Conservation (phyloP, 2,797 vertebrate genomes). For the Scyliorhinus canicula region DNA sequence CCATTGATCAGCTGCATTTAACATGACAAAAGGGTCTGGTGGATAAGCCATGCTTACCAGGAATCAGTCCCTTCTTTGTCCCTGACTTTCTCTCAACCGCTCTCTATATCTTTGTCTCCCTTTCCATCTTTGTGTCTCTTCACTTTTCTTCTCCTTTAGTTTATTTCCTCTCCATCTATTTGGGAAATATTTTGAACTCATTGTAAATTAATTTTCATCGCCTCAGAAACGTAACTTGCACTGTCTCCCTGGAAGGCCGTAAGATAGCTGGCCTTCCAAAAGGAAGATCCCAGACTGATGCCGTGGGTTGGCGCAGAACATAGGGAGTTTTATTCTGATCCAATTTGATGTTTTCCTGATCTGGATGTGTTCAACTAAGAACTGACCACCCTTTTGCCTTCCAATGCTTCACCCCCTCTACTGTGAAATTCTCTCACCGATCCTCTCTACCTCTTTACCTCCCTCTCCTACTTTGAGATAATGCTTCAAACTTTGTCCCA, state of each 20-base stretch:
- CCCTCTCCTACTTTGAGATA: background rate
- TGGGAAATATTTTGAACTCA: background rate
- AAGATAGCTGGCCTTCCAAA: background rate
- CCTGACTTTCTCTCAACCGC: background rate
- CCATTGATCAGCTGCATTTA: slow-evolving; percentile 88
- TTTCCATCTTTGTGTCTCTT: background rate
- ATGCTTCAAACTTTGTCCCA: background rate
- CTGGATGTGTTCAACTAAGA: background rate
- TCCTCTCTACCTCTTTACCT: background rate
- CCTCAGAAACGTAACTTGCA: background rate
- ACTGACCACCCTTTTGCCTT: background rate
- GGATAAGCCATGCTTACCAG: slow-evolving; percentile 71
- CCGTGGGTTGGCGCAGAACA: background rate
- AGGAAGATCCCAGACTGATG: background rate
- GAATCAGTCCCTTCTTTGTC: slow-evolving; percentile 56
- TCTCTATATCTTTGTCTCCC: background rate
- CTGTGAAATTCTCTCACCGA: background rate
- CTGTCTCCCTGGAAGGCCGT: background rate
- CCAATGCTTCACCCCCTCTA: background rate
- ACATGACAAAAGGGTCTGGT: slow-evolving; percentile 83
- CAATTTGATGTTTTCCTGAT: background rate
- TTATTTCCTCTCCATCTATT: background rate
- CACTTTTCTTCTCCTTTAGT: background rate
- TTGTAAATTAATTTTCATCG: background rate
- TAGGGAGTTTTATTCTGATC: background rate